Evolutionary conservation across 2,797 vertebrate species (phyloP), one percentile per base, ranked within the genome.

Genomic region (Epinephelus malabaricus): DNA sequence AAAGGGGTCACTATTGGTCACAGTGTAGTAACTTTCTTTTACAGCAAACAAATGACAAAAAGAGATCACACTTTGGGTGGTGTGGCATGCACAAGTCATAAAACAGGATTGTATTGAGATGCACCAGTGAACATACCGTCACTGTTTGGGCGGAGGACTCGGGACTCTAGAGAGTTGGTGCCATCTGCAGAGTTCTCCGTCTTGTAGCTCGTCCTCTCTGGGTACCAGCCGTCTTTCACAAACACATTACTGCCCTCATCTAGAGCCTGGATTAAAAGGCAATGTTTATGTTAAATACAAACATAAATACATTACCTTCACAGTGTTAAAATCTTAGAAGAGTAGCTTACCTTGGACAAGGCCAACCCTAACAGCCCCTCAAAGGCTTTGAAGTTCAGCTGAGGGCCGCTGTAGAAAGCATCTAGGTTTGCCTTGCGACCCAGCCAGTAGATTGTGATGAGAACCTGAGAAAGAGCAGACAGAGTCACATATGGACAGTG

Each of bases 391-490:
- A 98, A 95, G 92, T 95, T 97, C 66, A 99, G 97, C 71, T 95
- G 95, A 9, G 98, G 97, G 78, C 98, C 98, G 85, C 87, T 94
- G 93, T 98, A 99, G 84, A 91, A 90, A 0, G 94, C 79, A 18
- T 95, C 96, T 1, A 94, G 90, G 68, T 98, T 96, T 86, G 98
- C 97, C 92, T 96, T 98, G 79, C 97, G 96, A 55, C 97, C 98
- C 89, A 99, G 92, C 98, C 98, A 99, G 87, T 98, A 99, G 67
- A 99, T 94, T 0, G 98, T 99, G 90, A 99, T 98, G 86, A 99
- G 95, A 95, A 99, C 98, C 98, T 99, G 89, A 64, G 59, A 61
- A 67, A 70, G 7, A 30, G 5, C 11, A 18, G 19, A 76, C 5
- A 73, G 21, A 58, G 19, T 65, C 25, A 23, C 1, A 34, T 6